Conservation (phyloP, 2,888 invertebrate genomes). For the Pheosia tremula region DNA sequence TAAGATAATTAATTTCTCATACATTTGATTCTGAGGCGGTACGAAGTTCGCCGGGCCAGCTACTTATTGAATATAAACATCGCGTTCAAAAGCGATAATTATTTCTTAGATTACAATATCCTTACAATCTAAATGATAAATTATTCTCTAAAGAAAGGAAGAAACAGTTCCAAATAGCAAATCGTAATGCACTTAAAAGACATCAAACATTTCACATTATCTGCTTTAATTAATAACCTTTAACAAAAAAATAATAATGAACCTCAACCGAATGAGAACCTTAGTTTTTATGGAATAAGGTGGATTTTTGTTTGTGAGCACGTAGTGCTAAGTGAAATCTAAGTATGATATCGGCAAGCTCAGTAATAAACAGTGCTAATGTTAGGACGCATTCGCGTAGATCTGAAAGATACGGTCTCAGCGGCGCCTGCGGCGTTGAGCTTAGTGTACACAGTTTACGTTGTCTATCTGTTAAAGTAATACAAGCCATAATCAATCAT, state of each 20-base stretch:
- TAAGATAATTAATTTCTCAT: no score
- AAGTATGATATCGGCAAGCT: constrained; percentile 54
- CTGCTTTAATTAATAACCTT: constrained; percentile 40
- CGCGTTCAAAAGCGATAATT: constrained; percentile 33
- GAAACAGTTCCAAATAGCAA: constrained; percentile 22
- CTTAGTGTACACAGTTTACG: constrained; percentile 28
- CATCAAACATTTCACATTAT: constrained; percentile 31
- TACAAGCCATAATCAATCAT: constrained; percentile 12
- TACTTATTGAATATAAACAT: constrained; percentile 27
- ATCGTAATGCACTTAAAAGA: constrained; percentile 24
- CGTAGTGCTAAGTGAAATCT: constrained; percentile 43
- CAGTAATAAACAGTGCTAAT: constrained; percentile 62
- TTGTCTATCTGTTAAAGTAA: background rate
- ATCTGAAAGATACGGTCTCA: constrained; percentile 58
- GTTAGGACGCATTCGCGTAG: constrained; percentile 61
- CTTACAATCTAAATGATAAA: constrained; percentile 28
- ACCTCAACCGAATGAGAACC: constrained; percentile 16
- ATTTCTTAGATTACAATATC: constrained; percentile 23
- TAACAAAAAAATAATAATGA: constrained; percentile 22
- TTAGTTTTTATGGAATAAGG: constrained; percentile 8
- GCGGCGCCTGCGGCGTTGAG: constrained; percentile 49
- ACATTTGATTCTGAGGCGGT: no score
- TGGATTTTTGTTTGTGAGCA: constrained; percentile 21
- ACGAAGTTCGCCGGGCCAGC: no score
- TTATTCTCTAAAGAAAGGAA: constrained; percentile 28